phyloP scores from a whole-genome alignment of 2,888 invertebrate genomes.

The Parascotia fuliginaria region DNA sequence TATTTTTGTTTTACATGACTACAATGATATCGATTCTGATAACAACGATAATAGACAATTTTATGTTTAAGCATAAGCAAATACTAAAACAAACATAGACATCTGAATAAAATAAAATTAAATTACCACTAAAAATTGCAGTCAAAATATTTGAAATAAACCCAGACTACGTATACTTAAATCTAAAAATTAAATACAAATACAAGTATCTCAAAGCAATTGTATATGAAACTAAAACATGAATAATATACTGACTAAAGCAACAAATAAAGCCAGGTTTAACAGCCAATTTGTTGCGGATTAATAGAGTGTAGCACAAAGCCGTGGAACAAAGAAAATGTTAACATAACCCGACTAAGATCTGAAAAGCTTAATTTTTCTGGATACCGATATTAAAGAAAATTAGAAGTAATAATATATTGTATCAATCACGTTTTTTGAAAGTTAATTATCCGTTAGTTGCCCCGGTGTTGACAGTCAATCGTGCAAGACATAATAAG shows the following conservation, averaged over 20 bases:
- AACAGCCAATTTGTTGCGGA: slow-evolving; percentile 41
- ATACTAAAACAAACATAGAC: too few relatives aligned
- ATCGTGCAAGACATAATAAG: too few relatives aligned
- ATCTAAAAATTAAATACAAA: neutral
- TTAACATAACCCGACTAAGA: slow-evolving; percentile 3
- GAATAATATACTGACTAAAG: slow-evolving; percentile 17
- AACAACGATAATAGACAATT: too few relatives aligned
- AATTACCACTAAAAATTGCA: too few relatives aligned
- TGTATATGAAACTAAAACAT: slow-evolving; percentile 11
- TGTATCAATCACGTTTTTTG: neutral
- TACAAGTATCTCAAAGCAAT: neutral
- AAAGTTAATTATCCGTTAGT: too few relatives aligned
- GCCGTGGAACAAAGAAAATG: slow-evolving; percentile 29
- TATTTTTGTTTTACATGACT: too few relatives aligned
- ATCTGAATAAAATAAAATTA: too few relatives aligned
- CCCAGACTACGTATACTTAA: too few relatives aligned
- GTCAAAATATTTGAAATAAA: too few relatives aligned
- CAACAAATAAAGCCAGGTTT: slow-evolving; percentile 29
- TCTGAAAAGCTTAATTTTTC: slow-evolving; percentile 18
- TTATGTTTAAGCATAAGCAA: too few relatives aligned
- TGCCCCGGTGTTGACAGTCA: too few relatives aligned
- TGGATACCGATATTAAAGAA: slow-evolving; percentile 5
- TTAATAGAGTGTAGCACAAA: slow-evolving; percentile 35
- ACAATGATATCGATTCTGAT: too few relatives aligned
- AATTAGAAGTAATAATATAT: neutral